Evolutionary conservation across 2,797 vertebrate genomes (phyloP).

Genomic region (Poeciliopsis turneri): DNA sequence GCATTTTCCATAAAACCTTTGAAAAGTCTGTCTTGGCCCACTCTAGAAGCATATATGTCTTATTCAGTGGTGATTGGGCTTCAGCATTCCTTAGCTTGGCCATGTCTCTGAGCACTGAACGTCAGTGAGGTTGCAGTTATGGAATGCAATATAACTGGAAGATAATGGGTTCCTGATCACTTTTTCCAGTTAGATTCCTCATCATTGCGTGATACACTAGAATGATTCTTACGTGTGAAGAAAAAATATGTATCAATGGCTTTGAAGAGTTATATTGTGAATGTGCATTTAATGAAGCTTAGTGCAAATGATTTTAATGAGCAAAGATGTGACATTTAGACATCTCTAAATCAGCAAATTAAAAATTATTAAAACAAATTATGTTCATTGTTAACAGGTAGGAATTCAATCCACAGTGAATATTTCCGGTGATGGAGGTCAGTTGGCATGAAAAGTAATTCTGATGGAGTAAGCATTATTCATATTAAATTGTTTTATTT

Average conservation of each 20-base stretch:
- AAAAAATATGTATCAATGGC: neutral
- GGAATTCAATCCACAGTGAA: neutral
- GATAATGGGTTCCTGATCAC: no score
- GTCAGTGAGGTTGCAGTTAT: no score
- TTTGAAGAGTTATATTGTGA: neutral
- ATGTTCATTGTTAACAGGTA: neutral
- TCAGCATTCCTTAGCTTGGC: no score
- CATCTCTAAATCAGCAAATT: neutral
- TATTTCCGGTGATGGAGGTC: neutral
- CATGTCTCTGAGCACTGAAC: no score
- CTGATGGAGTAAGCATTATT: slow-evolving; percentile 13
- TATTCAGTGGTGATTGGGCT: no score
- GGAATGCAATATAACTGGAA: no score
- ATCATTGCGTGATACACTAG: neutral
- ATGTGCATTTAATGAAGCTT: neutral
- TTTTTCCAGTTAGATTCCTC: no score
- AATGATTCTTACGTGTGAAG: neutral
- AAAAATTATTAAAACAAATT: neutral
- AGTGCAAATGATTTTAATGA: neutral
- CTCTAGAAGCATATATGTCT: no score
- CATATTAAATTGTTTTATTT: neutral
- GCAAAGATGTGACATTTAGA: neutral
- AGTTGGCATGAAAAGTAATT: slow-evolving; percentile 6
- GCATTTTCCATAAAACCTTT: no score
- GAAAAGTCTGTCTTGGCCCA: no score